Evolutionary conservation across 2,797 vertebrate genomes (phyloP).

Genomic region (Lepilemur septentrionalis): DNA sequence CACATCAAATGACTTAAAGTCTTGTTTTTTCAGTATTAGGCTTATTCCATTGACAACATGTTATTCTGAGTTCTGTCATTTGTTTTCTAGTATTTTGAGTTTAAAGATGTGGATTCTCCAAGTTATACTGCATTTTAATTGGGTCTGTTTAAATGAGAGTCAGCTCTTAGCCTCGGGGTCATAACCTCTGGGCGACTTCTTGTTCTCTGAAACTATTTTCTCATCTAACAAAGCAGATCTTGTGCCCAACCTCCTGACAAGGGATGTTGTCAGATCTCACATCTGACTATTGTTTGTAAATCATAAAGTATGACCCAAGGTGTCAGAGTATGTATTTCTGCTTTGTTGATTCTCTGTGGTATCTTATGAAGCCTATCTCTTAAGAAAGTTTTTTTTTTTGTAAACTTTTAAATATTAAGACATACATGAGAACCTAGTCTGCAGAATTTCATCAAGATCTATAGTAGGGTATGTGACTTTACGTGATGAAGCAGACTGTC

Average conservation of each 20-base stretch:
- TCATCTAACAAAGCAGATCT: neutral
- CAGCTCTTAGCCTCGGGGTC: neutral
- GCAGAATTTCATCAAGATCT: neutral
- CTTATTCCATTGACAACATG: neutral
- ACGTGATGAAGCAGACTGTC: accelerated
- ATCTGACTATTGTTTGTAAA: neutral
- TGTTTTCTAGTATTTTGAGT: neutral
- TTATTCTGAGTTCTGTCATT: neutral
- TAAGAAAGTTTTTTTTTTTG: neutral
- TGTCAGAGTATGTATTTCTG: neutral
- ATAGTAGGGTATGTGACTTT: accelerated
- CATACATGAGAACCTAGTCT: neutral
- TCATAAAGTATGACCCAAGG: neutral
- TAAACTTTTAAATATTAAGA: neutral
- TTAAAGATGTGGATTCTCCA: neutral
- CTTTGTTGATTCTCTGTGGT: neutral
- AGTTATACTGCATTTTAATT: neutral
- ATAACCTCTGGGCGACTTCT: neutral
- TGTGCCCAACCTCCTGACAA: neutral
- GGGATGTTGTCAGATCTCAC: neutral
- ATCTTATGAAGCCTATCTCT: neutral
- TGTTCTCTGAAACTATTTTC: neutral
- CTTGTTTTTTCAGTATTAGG: neutral
- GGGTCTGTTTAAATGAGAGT: neutral
- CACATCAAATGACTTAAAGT: neutral